Evolutionary conservation across 2,888 invertebrate species (phyloP), one percentile per base, ranked within the genome.

Genomic region (Drosophila greeni): DNA sequence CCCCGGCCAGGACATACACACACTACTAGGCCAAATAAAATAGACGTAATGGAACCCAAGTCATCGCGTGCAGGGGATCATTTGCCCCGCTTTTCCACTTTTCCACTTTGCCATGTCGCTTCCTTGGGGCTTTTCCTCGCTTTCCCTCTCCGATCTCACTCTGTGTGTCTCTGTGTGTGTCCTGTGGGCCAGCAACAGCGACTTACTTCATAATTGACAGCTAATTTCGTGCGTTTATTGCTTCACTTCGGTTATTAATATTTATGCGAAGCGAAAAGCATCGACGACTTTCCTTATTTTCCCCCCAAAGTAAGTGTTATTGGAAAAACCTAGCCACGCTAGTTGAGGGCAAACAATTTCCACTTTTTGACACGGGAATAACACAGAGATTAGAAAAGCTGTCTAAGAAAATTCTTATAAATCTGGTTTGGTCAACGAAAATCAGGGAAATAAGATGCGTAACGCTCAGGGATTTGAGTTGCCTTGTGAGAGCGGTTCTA

Each of bases 161-260:
- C n/a, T n/a, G n/a, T n/a, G n/a, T n/a, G n/a, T n/a, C n/a, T 23
- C 9, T 16, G 6, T 14, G 29, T 29, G 29, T 29, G 11, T 40
- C 36, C 36, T 57, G 23, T 5, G n/a, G 52, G 29, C 29, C 29
- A 45, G 45, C 14, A n/a, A 24, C 34, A 39, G 48, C 61, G 47
- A 69, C 78, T 81, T 69, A 67, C 66, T 77, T 78, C 82, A 81
- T 80, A 78, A 83, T 80, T 83, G 79, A 80, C 79, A 83, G 84
- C 82, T 83, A 81, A 80, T 80, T 80, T 80, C 66, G 66, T 53
- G 60, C 69, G 62, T 78, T 78, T 75, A 81, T 81, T 75, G 76
- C 68, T 66, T 65, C 49, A 31, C 43, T 51, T 43, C 26, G 39
- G 56, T 73, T 83, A 83, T 81, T 73, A 71, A 68, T 68, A 75